phyloP scores from a whole-genome alignment of 2,888 invertebrate species.

The Venusia cambrica region DNA sequence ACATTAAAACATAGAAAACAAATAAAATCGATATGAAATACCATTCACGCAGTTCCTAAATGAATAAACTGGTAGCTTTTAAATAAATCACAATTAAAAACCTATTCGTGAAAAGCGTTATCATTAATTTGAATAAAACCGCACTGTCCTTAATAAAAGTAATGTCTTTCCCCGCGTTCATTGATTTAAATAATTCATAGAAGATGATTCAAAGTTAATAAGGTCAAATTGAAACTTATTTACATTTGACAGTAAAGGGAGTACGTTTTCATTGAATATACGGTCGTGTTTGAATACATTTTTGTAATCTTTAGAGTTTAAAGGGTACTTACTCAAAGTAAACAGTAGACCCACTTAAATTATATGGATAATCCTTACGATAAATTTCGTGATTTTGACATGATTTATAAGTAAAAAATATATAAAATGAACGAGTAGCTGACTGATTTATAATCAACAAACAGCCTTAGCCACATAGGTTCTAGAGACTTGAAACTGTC shows the following conservation, averaged over 20 bases:
- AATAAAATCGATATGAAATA: too few relatives aligned
- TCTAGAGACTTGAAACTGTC: too few relatives aligned
- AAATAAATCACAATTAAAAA: slow-evolving; percentile 16
- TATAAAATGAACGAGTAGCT: too few relatives aligned
- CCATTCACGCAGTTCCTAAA: too few relatives aligned
- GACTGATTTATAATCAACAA: too few relatives aligned
- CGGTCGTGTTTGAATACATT: slow-evolving; percentile 23
- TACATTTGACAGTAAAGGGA: slow-evolving; percentile 19
- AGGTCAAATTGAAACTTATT: slow-evolving; percentile 20
- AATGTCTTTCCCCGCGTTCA: slow-evolving; percentile 7
- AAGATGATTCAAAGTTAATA: slow-evolving; percentile 15
- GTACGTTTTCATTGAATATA: slow-evolving; percentile 19
- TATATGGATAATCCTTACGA: slow-evolving; percentile 4
- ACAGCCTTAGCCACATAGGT: too few relatives aligned
- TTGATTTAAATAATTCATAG: slow-evolving; percentile 15
- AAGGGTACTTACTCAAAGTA: slow-evolving; percentile 17
- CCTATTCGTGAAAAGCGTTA: slow-evolving; percentile 5
- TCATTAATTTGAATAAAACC: slow-evolving; percentile 18
- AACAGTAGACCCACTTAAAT: slow-evolving; percentile 6
- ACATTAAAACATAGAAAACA: too few relatives aligned
- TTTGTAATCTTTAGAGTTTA: slow-evolving; percentile 25
- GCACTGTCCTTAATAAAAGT: slow-evolving; percentile 16
- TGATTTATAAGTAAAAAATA: too few relatives aligned
- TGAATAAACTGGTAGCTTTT: slow-evolving; percentile 1
- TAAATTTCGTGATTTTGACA: too few relatives aligned